phyloP scores from a whole-genome alignment of 2,888 invertebrate species.

The Hyposoter dolosus region DNA sequence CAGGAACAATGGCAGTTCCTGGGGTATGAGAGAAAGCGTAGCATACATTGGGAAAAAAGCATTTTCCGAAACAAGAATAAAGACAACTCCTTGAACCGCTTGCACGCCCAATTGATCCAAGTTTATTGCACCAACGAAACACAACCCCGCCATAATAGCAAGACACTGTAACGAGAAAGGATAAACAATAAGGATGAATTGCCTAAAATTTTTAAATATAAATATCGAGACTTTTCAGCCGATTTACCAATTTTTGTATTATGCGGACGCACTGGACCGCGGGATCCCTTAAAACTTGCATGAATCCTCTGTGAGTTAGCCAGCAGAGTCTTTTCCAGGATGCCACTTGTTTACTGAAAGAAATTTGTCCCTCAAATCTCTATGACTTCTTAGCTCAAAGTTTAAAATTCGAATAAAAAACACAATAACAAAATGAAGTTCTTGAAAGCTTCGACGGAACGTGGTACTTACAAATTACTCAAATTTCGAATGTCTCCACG shows the following conservation, averaged over 20 bases:
- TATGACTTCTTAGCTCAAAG: constrained; percentile 1
- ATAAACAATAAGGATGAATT: no score
- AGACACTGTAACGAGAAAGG: constrained; percentile 84
- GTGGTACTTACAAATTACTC: constrained; percentile 72
- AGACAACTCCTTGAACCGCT: constrained; percentile 94
- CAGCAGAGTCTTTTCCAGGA: constrained; percentile 91
- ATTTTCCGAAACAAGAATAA: constrained; percentile 95
- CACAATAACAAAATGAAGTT: background rate
- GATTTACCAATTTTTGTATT: constrained; percentile 92
- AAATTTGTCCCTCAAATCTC: background rate
- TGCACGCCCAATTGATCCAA: constrained; percentile 93
- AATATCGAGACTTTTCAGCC: background rate
- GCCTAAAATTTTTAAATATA: no score
- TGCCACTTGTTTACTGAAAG: constrained; percentile 87
- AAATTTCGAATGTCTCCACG: constrained; percentile 59
- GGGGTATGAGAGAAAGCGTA: constrained; percentile 93
- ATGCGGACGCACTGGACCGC: constrained; percentile 91
- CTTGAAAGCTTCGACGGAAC: background rate
- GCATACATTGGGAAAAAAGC: constrained; percentile 97
- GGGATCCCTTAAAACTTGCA: constrained; percentile 92
- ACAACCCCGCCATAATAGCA: constrained; percentile 93
- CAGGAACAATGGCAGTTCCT: constrained; percentile 91
- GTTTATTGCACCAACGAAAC: constrained; percentile 91
- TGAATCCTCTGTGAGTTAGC: constrained; percentile 90
- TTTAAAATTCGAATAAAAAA: background rate